Evolutionary conservation across 1,140 invertebrate genomes (phyloP), one percentile per base, ranked within the genome.

Genomic region (Thaumetopoea pityocampa): DNA sequence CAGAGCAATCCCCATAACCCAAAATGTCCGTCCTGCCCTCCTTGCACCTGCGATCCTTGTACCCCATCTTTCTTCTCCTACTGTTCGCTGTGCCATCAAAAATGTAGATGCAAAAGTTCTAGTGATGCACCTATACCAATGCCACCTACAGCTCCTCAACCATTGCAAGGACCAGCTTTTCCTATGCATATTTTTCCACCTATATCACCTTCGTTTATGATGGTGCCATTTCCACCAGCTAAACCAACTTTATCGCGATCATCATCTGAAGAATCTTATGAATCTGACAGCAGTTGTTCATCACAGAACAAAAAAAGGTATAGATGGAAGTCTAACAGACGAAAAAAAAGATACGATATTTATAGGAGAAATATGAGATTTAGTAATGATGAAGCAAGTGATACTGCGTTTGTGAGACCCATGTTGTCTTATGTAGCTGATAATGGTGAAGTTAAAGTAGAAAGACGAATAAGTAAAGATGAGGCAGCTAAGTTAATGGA

Each of bases 61-160:
- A 78, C 73, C 0, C 76, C 76, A 27, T 34, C 67, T 2, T 76
- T 78, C 47, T 80, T 67, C 22, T 64, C 76, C 4, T 78, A 66
- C 28, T 80, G 76, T 20, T 80, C 76, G 5, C 55, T 60, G 1
- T 80, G 76, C 30, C 76, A 80, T 37, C 41, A 55, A 24, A 68
- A 62, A 51, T 80, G 76, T 42, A 54, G 73, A 43, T 80, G 76
- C 18, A 16, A 11, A 17, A 8, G 12, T 4, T 5, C 10, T 12
- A 28, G 15, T 8, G 9, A 28, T 12, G 12, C 8, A n/a, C 26
- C 26, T 12, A 10, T 28, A 5, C 9, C 11, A 8, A 5, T 14
- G 3, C 26, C 26, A 28, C 26, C 26, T 3, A 12, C 1, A 2
- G 10, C 26, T 3, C 26, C 26, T 14, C 4, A 14, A 6, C 26